phyloP scores from a whole-genome alignment of 2,797 vertebrate genomes.

The Pachyuromys duprasi region DNA sequence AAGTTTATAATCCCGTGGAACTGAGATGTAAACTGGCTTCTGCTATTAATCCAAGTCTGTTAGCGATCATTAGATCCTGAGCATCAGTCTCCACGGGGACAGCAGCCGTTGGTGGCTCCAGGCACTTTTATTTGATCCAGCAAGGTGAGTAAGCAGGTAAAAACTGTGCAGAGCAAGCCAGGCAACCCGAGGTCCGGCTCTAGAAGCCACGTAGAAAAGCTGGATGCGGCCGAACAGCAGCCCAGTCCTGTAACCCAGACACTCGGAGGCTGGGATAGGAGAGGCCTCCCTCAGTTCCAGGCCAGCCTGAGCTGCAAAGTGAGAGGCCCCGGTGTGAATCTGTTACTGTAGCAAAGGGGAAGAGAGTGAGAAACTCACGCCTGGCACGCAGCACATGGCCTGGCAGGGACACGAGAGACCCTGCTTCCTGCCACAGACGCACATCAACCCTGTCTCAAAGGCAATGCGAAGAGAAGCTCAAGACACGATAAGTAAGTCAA shows the following conservation, averaged over 20 bases:
- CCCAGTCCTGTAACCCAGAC: not conserved
- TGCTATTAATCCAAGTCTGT: slow-evolving; percentile 19
- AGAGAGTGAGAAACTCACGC: not conserved
- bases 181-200: not conserved
- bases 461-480: not conserved
- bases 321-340: not conserved
- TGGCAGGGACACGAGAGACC: not conserved
- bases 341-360: not conserved
- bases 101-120: not conserved
- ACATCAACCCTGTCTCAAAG: not conserved
- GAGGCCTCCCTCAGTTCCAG: not conserved
- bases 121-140: not conserved
- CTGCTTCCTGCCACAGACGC: not conserved
- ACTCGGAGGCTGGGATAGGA: not conserved
- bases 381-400: not conserved
- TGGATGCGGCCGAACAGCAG: fast-evolving
- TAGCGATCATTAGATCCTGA: not conserved
- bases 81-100: not conserved
- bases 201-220: not conserved
- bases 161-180: not conserved
- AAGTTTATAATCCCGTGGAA: slow-evolving; percentile 45
- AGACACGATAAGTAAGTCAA: not conserved
- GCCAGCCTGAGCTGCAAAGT: not conserved
- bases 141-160: not conserved
- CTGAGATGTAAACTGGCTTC: slow-evolving; percentile 6